phyloP scores from a whole-genome alignment of 2,888 invertebrate genomes.

The Sturmia bella region DNA sequence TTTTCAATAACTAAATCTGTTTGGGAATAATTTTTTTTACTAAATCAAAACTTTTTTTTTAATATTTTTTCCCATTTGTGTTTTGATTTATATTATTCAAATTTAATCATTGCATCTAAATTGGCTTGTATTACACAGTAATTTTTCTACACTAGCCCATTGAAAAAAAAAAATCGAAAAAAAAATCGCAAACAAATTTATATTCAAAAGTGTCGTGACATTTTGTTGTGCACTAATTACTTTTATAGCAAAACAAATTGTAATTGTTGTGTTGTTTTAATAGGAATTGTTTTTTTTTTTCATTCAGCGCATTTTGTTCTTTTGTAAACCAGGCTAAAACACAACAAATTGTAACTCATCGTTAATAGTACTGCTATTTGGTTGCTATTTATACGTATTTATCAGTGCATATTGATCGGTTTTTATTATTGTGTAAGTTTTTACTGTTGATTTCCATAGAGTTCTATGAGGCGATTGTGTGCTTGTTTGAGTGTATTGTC shows the following conservation, averaged over 20 bases:
- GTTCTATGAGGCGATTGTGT: background rate
- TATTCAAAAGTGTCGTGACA: conserved; percentile 66
- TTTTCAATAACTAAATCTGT: too few relatives aligned
- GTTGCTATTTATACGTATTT: conserved; percentile 43
- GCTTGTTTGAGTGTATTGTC: conserved; percentile 15
- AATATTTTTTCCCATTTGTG: too few relatives aligned
- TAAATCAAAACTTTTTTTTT: too few relatives aligned
- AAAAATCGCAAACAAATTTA: conserved; percentile 21
- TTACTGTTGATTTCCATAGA: conserved; percentile 30
- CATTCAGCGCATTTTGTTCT: conserved; percentile 26
- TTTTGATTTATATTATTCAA: too few relatives aligned
- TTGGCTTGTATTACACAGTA: background rate
- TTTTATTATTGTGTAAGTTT: conserved; percentile 29
- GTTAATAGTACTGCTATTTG: conserved; percentile 39
- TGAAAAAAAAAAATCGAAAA: background rate
- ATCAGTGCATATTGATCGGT: conserved; percentile 63
- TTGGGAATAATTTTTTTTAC: too few relatives aligned
- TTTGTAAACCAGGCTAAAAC: conserved; percentile 32
- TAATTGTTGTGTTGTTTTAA: conserved; percentile 44
- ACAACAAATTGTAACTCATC: conserved; percentile 50
- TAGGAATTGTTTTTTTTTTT: background rate
- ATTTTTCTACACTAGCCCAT: conserved; percentile 18
- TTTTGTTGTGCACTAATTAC: conserved; percentile 71
- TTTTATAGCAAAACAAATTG: conserved; percentile 57
- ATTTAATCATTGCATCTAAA: background rate